Conservation (phyloP, 2,888 invertebrate genomes). For the Pycnomerus fuliginosus region DNA sequence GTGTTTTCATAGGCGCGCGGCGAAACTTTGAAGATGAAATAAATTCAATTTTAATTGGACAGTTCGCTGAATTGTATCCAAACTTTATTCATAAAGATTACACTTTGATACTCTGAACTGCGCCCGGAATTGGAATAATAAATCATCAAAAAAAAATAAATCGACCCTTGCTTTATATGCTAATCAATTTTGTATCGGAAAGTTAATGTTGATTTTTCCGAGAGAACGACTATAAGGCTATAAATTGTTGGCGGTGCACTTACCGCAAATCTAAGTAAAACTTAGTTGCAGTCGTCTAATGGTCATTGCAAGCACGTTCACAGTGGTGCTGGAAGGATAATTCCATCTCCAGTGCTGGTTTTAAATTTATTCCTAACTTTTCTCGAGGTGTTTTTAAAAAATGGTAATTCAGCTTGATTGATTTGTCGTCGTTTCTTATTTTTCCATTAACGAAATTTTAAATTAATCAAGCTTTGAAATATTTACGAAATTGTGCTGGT, state of each 20-base stretch:
- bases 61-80: constrained; percentile 27
- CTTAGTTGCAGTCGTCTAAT: constrained; percentile 26
- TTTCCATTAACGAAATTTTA: too few relatives aligned
- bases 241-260: constrained; percentile 15
- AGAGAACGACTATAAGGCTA: constrained; percentile 8
- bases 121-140: constrained; percentile 21
- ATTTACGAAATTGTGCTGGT: too few relatives aligned
- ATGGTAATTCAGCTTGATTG: too few relatives aligned
- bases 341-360: too few relatives aligned
- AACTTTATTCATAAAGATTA: constrained; percentile 33
- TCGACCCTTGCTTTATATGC: constrained; percentile 15
- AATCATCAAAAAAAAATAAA: constrained; percentile 21
- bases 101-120: constrained; percentile 24
- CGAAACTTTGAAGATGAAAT: constrained; percentile 25
- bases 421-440: too few relatives aligned
- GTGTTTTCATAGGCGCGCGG: constrained; percentile 22
- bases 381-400: too few relatives aligned
- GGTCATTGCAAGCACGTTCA: constrained; percentile 36
- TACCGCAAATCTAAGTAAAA: constrained; percentile 20
- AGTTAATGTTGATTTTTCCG: constrained; percentile 25
- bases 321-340: constrained; percentile 38
- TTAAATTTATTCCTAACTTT: too few relatives aligned
- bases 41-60: constrained; percentile 32
- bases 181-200: constrained; percentile 18
- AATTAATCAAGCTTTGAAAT: too few relatives aligned